Percentiles rank a stretch among this genome's conserved stretches.
Conservation (phyloP, 1,140 invertebrate genomes). For the Acromyrmex charruanus region DNA sequence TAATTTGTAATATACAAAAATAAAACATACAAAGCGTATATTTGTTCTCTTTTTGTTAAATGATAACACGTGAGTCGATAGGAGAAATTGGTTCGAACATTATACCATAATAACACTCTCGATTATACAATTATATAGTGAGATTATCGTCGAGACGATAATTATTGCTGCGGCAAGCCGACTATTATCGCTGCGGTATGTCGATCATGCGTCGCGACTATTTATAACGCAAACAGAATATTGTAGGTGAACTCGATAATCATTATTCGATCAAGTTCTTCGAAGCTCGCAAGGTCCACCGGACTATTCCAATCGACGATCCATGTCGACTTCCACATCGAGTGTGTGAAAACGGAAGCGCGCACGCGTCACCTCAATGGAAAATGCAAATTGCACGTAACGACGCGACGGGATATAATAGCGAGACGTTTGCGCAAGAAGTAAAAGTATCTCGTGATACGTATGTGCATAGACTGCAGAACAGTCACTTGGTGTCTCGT, state of each 20-base stretch:
- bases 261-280: slow-evolving; percentile 1
- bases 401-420: slow-evolving; percentile 43
- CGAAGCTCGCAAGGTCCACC: slow-evolving; percentile 33
- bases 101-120: slow-evolving; percentile 11
- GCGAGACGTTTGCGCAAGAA: slow-evolving; percentile 45
- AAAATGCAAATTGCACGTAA: slow-evolving; percentile 52
- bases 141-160: slow-evolving; percentile 26
- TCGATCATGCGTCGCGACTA: slow-evolving; percentile 27
- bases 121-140: slow-evolving; percentile 16
- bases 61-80: neutral
- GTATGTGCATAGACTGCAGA: neutral
- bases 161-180: neutral
- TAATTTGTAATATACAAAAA: neutral
- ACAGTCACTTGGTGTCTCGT: slow-evolving; percentile 24
- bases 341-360: slow-evolving; percentile 63
- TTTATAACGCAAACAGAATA: slow-evolving; percentile 55
- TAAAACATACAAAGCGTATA: neutral
- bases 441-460: slow-evolving; percentile 52
- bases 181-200: slow-evolving; percentile 25
- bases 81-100: neutral
- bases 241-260: slow-evolving; percentile 48
- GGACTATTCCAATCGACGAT: slow-evolving; percentile 24
- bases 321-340: slow-evolving; percentile 18
- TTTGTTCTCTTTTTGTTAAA: neutral
- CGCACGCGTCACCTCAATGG: slow-evolving; percentile 34